Conservation (phyloP, 2,113 vertebrate species). For the Gasterosteus nipponicus region DNA sequence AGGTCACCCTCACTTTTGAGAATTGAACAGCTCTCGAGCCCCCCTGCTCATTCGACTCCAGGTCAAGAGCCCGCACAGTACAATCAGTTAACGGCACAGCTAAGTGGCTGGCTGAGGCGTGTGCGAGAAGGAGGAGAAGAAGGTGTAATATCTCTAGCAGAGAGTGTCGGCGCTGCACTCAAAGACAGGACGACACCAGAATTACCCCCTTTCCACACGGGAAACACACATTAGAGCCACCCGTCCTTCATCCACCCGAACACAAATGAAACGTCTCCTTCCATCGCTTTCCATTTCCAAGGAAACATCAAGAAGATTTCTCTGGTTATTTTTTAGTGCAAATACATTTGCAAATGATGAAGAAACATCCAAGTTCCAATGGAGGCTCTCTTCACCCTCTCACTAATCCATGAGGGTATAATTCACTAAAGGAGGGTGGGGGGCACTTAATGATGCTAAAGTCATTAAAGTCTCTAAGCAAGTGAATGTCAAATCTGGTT, state of each 20-base stretch:
- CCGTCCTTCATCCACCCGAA: not conserved
- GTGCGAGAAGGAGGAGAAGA: conserved; percentile 21
- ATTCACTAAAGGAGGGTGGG: conserved; percentile 61
- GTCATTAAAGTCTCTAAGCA: conserved; percentile 74
- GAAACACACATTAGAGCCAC: conserved; percentile 18
- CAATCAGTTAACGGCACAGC: conserved; percentile 55
- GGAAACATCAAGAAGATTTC: conserved; percentile 17
- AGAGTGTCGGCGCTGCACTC: conserved; percentile 35
- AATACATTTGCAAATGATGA: conserved; percentile 40
- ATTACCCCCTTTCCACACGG: conserved; percentile 48
- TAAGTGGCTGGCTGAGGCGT: conserved; percentile 48
- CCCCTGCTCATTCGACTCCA: conserved; percentile 59
- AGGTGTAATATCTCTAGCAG: conserved; percentile 48
- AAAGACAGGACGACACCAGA: conserved; percentile 37
- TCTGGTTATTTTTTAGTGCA: not conserved
- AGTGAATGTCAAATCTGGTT: conserved; percentile 72
- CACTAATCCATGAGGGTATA: conserved; percentile 75
- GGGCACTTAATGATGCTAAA: conserved; percentile 58
- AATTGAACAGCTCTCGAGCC: conserved; percentile 59
- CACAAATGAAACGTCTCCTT: conserved; percentile 11
- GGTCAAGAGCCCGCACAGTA: conserved; percentile 54
- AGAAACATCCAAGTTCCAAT: conserved; percentile 41
- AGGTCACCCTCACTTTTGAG: conserved; percentile 75
- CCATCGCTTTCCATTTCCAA: conserved; percentile 10
- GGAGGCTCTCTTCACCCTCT: conserved; percentile 58